Conservation (phyloP, 1,140 invertebrate genomes). For the Arctopsyche grandis region DNA sequence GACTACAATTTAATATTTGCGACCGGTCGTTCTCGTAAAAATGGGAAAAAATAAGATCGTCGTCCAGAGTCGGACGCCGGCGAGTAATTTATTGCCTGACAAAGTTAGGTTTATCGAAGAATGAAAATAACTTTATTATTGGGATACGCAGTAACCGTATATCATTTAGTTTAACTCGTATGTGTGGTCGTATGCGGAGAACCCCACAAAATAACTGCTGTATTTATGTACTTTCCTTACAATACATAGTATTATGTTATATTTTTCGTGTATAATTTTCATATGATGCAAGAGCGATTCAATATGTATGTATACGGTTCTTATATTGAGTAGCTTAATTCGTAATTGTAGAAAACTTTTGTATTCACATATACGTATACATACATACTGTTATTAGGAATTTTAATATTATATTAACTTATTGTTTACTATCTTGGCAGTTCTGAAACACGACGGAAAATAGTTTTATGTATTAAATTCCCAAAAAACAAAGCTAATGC, state of each 20-base stretch:
- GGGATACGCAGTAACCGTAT: slow-evolving; percentile 30
- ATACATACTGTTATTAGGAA: no score
- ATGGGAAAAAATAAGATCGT: slow-evolving; percentile 45
- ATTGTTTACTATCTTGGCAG: no score
- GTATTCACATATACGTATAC: no score
- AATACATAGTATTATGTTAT: not conserved
- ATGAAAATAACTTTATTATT: slow-evolving; percentile 53
- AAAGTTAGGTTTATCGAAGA: slow-evolving; percentile 52
- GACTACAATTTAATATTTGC: not conserved
- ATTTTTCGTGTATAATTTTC: not conserved
- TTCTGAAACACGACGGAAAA: no score
- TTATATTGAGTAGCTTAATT: no score
- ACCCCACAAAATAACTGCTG: not conserved
- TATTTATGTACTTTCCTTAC: not conserved
- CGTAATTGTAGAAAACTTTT: no score
- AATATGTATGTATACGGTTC: no score
- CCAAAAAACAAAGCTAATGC: no score
- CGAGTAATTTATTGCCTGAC: slow-evolving; percentile 50
- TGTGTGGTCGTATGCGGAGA: not conserved
- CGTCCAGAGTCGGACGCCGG: slow-evolving; percentile 33
- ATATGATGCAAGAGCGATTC: no score
- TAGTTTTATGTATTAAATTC: not conserved
- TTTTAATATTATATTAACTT: no score
- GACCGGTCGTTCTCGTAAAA: not conserved
- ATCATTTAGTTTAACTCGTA: slow-evolving; percentile 12